A percentile compares a stretch with the other conserved stretches of the same genome.
phyloP scores from a whole-genome alignment of 2,888 invertebrate genomes.

The Epinotia brunnichana region DNA sequence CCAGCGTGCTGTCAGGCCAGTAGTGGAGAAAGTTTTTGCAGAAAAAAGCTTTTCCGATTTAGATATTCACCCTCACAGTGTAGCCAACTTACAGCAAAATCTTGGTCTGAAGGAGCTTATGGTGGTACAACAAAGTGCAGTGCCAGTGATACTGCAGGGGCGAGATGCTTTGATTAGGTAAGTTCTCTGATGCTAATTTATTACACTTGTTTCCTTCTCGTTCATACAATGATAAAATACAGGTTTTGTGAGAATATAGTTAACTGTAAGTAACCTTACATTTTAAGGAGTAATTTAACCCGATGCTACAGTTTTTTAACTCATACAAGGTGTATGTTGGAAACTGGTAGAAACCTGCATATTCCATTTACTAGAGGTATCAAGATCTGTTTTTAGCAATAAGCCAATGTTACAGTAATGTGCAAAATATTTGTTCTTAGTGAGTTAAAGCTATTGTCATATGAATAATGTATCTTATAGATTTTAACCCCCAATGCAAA shows the following conservation, averaged over 20 bases:
- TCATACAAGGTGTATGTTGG: not conserved
- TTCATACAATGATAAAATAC: not conserved
- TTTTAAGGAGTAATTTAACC: too few species aligned
- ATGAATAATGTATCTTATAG: too few species aligned
- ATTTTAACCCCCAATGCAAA: too few species aligned
- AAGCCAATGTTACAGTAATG: too few species aligned
- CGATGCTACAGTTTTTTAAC: not conserved
- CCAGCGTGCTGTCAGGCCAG: conserved; percentile 86
- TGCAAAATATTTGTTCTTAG: too few species aligned
- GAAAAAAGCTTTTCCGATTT: conserved; percentile 87
- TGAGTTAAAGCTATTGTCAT: too few species aligned
- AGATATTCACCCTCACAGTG: conserved; percentile 89
- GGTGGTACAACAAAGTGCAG: conserved; percentile 92
- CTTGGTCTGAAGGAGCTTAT: conserved; percentile 90
- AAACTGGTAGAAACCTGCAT: not conserved
- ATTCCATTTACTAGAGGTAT: not conserved
- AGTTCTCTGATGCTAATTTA: conserved; percentile 30
- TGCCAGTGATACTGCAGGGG: conserved; percentile 91
- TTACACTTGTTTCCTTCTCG: not conserved
- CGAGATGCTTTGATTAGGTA: conserved; percentile 90
- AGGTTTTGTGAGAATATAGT: too few species aligned
- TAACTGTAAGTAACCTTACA: too few species aligned
- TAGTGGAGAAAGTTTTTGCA: conserved; percentile 89
- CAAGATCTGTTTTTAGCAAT: not conserved
- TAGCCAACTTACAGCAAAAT: conserved; percentile 91